Evolutionary conservation across 2,888 invertebrate species (phyloP).

Genomic region (Malachius bipustulatus): DNA sequence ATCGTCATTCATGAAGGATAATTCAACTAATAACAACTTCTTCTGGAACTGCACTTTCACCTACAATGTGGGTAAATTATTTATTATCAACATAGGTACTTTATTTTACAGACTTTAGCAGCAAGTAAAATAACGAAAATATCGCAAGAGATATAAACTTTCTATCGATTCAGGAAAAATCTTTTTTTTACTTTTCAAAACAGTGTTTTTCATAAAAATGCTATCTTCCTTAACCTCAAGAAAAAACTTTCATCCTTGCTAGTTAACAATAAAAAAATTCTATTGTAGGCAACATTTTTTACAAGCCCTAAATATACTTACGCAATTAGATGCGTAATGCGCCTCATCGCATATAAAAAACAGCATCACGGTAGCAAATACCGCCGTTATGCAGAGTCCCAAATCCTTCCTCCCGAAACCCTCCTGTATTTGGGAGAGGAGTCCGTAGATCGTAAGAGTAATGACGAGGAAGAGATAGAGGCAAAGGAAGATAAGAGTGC

Average conservation of each 20-base stretch:
- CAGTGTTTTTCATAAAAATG: too few relatives aligned
- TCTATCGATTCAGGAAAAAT: too few relatives aligned
- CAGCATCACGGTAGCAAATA: slow-evolving; percentile 51
- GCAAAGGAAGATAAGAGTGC: slow-evolving; percentile 54
- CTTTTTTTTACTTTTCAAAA: too few relatives aligned
- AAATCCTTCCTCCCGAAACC: slow-evolving; percentile 63
- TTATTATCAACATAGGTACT: too few relatives aligned
- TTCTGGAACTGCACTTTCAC: slow-evolving; percentile 62
- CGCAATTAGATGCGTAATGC: slow-evolving; percentile 60
- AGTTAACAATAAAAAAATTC: too few relatives aligned
- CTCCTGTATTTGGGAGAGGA: slow-evolving; percentile 59
- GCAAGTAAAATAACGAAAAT: too few relatives aligned
- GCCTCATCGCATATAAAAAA: slow-evolving; percentile 65
- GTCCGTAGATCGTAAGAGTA: slow-evolving; percentile 61
- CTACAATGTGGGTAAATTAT: slow-evolving; percentile 37
- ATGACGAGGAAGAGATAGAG: slow-evolving; percentile 61
- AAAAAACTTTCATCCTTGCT: too few relatives aligned
- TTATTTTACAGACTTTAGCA: too few relatives aligned
- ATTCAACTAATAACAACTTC: slow-evolving; percentile 57
- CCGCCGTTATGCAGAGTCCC: slow-evolving; percentile 54
- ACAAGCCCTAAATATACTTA: slow-evolving; percentile 32
- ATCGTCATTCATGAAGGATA: slow-evolving; percentile 66
- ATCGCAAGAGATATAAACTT: too few relatives aligned
- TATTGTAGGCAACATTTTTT: too few relatives aligned
- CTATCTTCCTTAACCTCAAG: slow-evolving; percentile 6